Evolutionary conservation across 2,888 invertebrate species (phyloP).

Genomic region (Epsilonema sp.): DNA sequence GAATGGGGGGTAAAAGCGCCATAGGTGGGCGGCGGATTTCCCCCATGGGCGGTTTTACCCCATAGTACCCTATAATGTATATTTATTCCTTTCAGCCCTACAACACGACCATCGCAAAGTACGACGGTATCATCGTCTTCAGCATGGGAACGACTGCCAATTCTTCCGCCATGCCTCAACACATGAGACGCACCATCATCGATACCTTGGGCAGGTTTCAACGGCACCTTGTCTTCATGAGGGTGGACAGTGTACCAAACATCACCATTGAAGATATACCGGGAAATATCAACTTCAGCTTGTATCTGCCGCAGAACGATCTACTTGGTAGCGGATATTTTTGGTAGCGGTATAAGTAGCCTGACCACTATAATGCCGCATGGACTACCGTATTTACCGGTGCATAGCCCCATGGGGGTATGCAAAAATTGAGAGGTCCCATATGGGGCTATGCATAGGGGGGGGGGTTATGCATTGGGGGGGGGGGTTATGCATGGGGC

Average conservation of each 20-base stretch:
- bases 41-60: too few species aligned
- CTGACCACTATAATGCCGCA: too few species aligned
- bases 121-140: conserved; percentile 1
- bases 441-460: too few species aligned
- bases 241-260: conserved; percentile 18
- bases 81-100: conserved; percentile 1
- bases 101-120: background rate
- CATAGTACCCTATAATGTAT: too few species aligned
- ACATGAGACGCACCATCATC: conserved; percentile 14
- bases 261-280: conserved; percentile 14
- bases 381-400: too few species aligned
- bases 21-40: too few species aligned
- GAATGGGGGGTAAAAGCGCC: too few species aligned
- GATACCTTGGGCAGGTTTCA: conserved; percentile 18
- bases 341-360: too few species aligned
- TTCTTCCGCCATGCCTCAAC: conserved; percentile 18
- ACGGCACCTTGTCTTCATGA: conserved; percentile 22
- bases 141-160: conserved; percentile 19
- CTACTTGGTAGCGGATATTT: conserved; percentile 22
- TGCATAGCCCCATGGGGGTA: too few species aligned
- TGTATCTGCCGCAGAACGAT: conserved; percentile 26
- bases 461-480: too few species aligned
- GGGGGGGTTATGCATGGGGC: too few species aligned
- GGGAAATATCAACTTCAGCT: conserved; percentile 22
- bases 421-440: too few species aligned